Base-by-base conservation (phyloP, 2,797 vertebrate genomes). In the Molothrus aeneus region DNA sequence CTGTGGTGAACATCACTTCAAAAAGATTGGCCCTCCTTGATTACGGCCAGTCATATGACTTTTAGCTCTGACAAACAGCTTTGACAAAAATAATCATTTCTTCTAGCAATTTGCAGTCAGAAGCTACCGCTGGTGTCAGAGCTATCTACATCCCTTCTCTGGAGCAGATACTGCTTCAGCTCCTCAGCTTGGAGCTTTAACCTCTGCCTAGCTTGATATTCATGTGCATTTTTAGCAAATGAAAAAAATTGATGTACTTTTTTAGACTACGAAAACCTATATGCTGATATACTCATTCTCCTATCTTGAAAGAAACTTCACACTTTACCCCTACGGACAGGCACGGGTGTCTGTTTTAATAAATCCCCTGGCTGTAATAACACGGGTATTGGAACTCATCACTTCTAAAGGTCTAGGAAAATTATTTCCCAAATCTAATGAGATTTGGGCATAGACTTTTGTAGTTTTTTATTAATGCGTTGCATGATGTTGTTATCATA, bases 171-270 rank as follows among this genome's bases (percentile, higher is more conserved):
- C 16, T 26, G 13, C 42, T 88, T 88, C 65, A 73, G 24, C 11
- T 71, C 19, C 54, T 66, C 68, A 72, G 29, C 24, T 7, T 9
- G 20, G 64, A 85, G 18, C 26, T 92, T 75, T 59, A 79, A 45
- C 21, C 12, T 66, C 38, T 4, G 0, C 36, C 60, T 66, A 56
- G n/a, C 28, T 87, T 72, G 18, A 45, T 81, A 78, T 43, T 47
- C 28, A 64, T 14, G 7, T 17, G 6, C 36, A 18, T 73, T 57
- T 74, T 85, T 16, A 85, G 57, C 24, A 87, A 86, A 65, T 13
- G 2, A 40, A 84, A 84, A 43, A 61, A 54, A 1, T 0, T 2
- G 10, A 45, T 29, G 1, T 38, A 5, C 5, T 14, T 60, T 86
- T 68, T 86, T 45, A 78, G n/a, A 74, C 20, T 61, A 75, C 56